phyloP scores from a whole-genome alignment of 2,888 invertebrate genomes.

The Tetanocera ferruginea region DNA sequence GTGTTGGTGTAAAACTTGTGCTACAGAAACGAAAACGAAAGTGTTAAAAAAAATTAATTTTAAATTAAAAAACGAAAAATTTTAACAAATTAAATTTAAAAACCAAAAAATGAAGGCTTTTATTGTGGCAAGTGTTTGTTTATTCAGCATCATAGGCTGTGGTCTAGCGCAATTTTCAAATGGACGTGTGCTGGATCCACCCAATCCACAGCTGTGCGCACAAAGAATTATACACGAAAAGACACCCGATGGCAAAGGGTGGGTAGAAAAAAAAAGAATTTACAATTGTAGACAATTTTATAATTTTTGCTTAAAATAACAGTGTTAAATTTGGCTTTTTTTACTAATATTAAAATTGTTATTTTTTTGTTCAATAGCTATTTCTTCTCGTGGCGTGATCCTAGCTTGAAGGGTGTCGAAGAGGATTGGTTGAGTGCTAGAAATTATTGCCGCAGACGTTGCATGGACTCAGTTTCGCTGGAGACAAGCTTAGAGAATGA shows the following conservation, averaged over 20 bases:
- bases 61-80: constrained; percentile 39
- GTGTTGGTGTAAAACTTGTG: constrained; percentile 24
- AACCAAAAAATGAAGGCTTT: constrained; percentile 67
- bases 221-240: constrained; percentile 81
- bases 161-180: constrained; percentile 79
- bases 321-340: neutral
- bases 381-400: constrained; percentile 90
- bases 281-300: neutral
- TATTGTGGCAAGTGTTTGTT: constrained; percentile 69
- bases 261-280: constrained; percentile 50
- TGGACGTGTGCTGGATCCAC: constrained; percentile 84
- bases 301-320: neutral
- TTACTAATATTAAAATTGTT: neutral
- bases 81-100: constrained; percentile 15
- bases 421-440: constrained; percentile 88
- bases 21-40: constrained; percentile 35
- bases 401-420: constrained; percentile 79
- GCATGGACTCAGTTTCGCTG: constrained; percentile 90
- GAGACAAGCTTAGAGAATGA: constrained; percentile 90
- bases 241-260: constrained; percentile 79
- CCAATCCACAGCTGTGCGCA: constrained; percentile 81
- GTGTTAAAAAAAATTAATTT: constrained; percentile 8
- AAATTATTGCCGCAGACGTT: constrained; percentile 88
- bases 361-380: constrained; percentile 72
- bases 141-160: constrained; percentile 65